A percentile compares a stretch with the other conserved stretches of the same genome.
Conservation (phyloP, 2,888 invertebrate genomes). For the Gerris lacustris region DNA sequence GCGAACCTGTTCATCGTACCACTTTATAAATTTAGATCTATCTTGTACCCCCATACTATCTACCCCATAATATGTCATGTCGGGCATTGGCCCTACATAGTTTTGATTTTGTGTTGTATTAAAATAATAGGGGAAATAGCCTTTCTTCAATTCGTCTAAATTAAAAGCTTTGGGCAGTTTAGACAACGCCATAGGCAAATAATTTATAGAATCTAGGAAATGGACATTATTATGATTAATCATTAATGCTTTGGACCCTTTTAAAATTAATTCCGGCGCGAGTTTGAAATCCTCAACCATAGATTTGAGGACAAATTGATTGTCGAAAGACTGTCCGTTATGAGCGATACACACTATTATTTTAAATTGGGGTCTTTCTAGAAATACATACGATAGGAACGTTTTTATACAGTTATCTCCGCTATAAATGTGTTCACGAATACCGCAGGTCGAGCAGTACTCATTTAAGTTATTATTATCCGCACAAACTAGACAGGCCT, state of each 20-base stretch:
- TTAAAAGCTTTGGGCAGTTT: background rate
- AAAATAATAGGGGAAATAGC: background rate
- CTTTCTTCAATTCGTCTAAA: background rate
- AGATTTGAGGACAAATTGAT: too few relatives aligned
- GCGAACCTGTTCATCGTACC: background rate
- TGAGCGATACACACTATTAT: slow-evolving; percentile 18
- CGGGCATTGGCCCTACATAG: background rate
- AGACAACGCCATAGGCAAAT: background rate
- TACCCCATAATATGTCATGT: background rate
- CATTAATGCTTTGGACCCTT: too few relatives aligned
- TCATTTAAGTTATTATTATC: too few relatives aligned
- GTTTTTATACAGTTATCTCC: background rate
- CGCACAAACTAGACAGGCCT: too few relatives aligned
- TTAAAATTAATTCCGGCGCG: too few relatives aligned
- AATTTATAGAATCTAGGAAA: background rate
- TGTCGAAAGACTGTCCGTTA: slow-evolving; percentile 20
- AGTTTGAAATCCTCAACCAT: too few relatives aligned
- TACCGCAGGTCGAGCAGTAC: background rate
- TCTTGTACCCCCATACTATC: background rate
- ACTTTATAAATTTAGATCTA: background rate
- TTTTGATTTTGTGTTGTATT: background rate
- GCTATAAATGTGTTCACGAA: background rate
- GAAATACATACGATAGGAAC: background rate
- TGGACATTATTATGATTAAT: background rate
- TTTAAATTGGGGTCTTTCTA: background rate